Evolutionary conservation across 2,113 vertebrate genomes (phyloP), one percentile per base, ranked within the genome.

Genomic region (Muscicapa adusta): DNA sequence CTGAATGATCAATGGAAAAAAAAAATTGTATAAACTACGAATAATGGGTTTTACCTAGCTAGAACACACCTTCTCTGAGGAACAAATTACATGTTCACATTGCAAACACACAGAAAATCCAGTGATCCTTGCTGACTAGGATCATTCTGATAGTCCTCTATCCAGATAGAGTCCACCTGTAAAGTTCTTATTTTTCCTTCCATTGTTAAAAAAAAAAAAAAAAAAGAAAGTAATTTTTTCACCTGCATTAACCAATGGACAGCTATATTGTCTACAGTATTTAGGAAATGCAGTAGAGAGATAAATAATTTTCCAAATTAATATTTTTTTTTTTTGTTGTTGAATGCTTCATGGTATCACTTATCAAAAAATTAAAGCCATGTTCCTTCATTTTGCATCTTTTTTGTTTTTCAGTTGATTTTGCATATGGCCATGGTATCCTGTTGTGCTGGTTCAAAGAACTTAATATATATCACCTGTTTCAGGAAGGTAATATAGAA

Each of bases 251-350:
- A 18, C 1, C 16, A 42, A 24, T 13, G 10, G 34, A 54, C 4
- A 75, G 5, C 7, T 62, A 62, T 3, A 1, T 18, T 47, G 9
- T 19, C 17, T 56, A 26, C 22, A 29, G 4, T 38, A 51, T 7
- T 34, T 28, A 65, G 7, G 9, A 61, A 60, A 20, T 26, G 12
- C 0, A 1, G 4, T 16, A 63, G 5, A 48, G 5, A 61, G 16
- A 19, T 6, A 47, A 43, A 45, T 6, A 63, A 42, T 54, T 51
- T 58, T 60, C 8, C 7, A 58, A 45, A 45, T 34, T 61, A 65
- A 47, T 47, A 33, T 18, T 15, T 18, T 25, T 6, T 43, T n/a
- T n/a, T n/a, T n/a, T n/a, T n/a, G n/a, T n/a, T 65, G 2, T 2
- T n/a, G 28, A 83, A 50, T 9, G 24, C 2, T 43, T 73, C 8